phyloP scores from a whole-genome alignment of 2,888 invertebrate species.

The Entomobrya proxima region DNA sequence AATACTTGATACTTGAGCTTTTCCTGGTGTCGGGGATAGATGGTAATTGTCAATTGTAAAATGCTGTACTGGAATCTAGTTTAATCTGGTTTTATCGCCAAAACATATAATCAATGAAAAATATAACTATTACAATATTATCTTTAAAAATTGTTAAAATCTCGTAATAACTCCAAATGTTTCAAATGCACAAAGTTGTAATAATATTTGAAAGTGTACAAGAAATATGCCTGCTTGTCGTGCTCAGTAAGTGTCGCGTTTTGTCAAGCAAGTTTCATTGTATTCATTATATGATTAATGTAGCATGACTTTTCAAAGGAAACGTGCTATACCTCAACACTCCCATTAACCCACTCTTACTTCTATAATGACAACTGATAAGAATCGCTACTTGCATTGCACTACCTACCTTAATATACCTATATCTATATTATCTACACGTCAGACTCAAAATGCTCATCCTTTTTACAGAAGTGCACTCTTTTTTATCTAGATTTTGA shows the following conservation, averaged over 20 bases:
- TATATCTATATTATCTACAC: background rate
- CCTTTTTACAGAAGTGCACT: background rate
- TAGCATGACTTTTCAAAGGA: slow-evolving; percentile 40
- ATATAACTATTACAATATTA: no score
- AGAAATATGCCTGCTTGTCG: background rate
- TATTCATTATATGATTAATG: slow-evolving; percentile 38
- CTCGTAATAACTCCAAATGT: no score
- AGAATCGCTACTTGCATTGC: background rate
- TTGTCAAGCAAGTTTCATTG: slow-evolving; percentile 4
- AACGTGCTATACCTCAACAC: background rate
- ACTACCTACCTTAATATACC: background rate
- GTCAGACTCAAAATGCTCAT: background rate
- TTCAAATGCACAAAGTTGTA: background rate
- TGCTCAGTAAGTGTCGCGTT: background rate
- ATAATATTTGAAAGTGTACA: background rate
- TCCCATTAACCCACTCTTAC: background rate
- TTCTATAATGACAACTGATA: background rate
- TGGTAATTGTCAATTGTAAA: no score
- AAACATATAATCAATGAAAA: no score
- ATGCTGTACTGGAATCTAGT: no score
- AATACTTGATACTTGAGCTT: no score
- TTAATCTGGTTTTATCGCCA: no score
- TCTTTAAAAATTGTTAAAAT: no score
- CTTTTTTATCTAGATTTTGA: background rate
- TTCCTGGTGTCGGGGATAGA: no score